These are phyloP conservation scores for Drosophila insularis DNA, from an alignment of 1,140 invertebrate genomes.

Conservation along the genomic window DNA sequence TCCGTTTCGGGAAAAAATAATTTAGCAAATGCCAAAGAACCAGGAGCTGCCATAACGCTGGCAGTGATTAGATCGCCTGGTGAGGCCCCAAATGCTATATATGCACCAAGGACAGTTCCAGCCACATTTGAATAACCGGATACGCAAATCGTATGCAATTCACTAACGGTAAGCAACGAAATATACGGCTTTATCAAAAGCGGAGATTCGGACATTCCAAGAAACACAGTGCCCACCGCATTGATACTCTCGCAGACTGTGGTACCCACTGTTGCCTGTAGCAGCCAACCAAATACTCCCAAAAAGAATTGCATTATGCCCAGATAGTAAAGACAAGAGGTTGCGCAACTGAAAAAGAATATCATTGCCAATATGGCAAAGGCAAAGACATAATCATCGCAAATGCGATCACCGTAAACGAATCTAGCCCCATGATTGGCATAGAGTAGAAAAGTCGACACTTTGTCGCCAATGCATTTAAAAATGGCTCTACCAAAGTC, in stretches of 20 bases:
- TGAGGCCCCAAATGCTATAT: constrained; percentile 93
- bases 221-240: constrained; percentile 92
- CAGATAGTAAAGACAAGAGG: constrained; percentile 92
- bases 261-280: constrained; percentile 89
- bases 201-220: constrained; percentile 94
- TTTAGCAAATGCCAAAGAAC: constrained; percentile 93
- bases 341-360: constrained; percentile 93
- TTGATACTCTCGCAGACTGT: constrained; percentile 95
- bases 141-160: constrained; percentile 95
- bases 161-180: constrained; percentile 89
- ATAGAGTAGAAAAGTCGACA: constrained; percentile 89
- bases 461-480: constrained; percentile 89
- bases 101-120: constrained; percentile 94
- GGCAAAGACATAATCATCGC: constrained; percentile 87
- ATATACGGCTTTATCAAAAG: constrained; percentile 93
- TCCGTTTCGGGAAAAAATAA: constrained; percentile 94
- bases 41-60: constrained; percentile 96
- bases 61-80: constrained; percentile 91
- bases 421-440: constrained; percentile 90
- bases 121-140: constrained; percentile 96
- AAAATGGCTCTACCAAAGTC: constrained; percentile 88
- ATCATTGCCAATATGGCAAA: constrained; percentile 93
- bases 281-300: constrained; percentile 88
- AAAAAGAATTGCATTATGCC: constrained; percentile 93
- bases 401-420: constrained; percentile 90